These are phyloP conservation scores for Tridacna crocea DNA, from an alignment of 2,888 invertebrate species.

Conservation along the genomic window DNA sequence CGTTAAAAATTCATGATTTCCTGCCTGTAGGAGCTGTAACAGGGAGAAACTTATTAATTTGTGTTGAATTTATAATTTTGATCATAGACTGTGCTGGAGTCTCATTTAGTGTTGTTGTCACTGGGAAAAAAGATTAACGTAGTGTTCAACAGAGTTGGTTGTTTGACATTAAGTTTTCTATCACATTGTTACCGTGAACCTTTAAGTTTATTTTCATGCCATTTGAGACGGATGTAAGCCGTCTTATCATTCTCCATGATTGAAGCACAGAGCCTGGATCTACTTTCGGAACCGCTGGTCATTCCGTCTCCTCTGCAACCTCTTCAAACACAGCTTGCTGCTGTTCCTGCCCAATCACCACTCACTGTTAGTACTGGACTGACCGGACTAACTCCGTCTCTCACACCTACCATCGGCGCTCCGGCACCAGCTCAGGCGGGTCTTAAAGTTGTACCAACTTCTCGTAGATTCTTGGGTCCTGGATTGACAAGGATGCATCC, in stretches of 20 bases:
- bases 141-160: neutral
- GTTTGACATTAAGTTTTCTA: neutral
- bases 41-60: too few species aligned
- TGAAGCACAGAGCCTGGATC: constrained; percentile 62
- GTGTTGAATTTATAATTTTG: too few species aligned
- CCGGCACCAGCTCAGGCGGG: constrained; percentile 48
- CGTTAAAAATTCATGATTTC: constrained; percentile 11
- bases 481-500: constrained; percentile 79
- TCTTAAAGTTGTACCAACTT: constrained; percentile 35
- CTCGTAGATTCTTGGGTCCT: constrained; percentile 64
- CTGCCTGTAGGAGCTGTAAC: too few species aligned
- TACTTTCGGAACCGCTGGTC: constrained; percentile 58
- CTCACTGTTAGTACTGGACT: constrained; percentile 59
- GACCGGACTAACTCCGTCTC: constrained; percentile 51
- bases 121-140: too few species aligned
- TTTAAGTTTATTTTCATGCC: constrained; percentile 21
- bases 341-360: constrained; percentile 39
- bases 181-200: neutral
- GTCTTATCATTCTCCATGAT: constrained; percentile 53
- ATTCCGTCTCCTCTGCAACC: constrained; percentile 49
- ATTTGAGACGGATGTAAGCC: constrained; percentile 21
- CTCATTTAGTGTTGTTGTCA: too few species aligned
- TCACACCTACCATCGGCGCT: constrained; percentile 52
- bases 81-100: too few species aligned
- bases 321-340: constrained; percentile 39